Base-by-base conservation (phyloP, 2,888 invertebrate species). In the Hyposoter dolosus region DNA sequence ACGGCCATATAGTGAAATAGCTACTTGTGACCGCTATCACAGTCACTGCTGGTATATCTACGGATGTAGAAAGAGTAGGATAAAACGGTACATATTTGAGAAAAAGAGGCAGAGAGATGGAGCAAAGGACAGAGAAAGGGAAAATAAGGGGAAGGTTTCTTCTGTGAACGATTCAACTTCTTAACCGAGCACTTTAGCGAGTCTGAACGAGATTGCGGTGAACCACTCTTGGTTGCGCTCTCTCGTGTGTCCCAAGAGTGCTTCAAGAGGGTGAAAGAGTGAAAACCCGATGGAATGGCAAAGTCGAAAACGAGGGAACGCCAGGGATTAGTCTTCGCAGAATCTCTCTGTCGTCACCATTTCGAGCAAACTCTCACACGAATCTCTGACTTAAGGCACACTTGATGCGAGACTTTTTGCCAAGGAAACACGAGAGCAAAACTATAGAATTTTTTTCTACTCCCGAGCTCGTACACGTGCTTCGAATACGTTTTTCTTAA, bases 121-220 rank as follows among this genome's bases (percentile, higher is more conserved):
- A 66, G 47, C 15, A 19, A 72, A 53, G 50, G 72, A 50, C 60
- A 75, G 75, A 47, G 63, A 35, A 69, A 53, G 17, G 78, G 74
- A 35, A 68, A 35, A 47, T 56, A 60, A 53, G 83, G 68, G 68
- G 10, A 19, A 66, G 72, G 71, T 82, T 83, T 78, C 88, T 84
- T 82, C 17, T 82, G 86, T 86, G 88, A 87, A 84, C 87, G 88
- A 88, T 89, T 90, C 88, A 90, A 89, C 90, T 90, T 90, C 89
- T 90, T 89, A 89, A 90, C 89, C 89, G 89, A 89, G 90, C 89
- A 86, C 88, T 88, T 80, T 88, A 83, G 87, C 87, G 84, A 69
- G 83, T 85, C 85, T 83, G 86, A 75, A 87, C 79, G 85, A 82
- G 85, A 84, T 88, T 86, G 88, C 56, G 88, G 88, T 69, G 76